Evolutionary conservation across 2,797 vertebrate species (phyloP).

Genomic region (Acanthurus tractus): DNA sequence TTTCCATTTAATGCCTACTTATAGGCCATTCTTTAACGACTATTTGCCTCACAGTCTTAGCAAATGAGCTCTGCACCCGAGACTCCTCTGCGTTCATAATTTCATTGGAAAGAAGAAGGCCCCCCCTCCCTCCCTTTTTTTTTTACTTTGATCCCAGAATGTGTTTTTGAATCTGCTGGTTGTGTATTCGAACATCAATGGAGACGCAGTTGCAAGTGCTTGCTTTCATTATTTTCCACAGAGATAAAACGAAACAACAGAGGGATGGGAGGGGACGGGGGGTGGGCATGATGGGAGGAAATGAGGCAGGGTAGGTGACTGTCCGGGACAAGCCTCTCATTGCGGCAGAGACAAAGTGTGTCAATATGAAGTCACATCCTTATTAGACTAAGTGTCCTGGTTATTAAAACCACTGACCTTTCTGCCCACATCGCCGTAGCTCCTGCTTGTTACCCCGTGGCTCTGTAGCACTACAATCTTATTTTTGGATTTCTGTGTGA

Average conservation of each 20-base stretch:
- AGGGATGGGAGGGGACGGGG: conserved; percentile 72
- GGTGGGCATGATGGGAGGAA: conserved; percentile 47
- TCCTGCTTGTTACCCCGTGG: conserved; percentile 29
- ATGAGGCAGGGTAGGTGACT: conserved; percentile 67
- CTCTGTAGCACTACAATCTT: conserved; percentile 38
- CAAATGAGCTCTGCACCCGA: conserved; percentile 89
- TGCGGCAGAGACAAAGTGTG: conserved; percentile 85
- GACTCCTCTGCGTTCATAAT: conserved; percentile 86
- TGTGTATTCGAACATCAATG: conserved; percentile 96
- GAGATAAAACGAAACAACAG: conserved; percentile 90
- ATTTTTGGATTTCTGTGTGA: conserved; percentile 29
- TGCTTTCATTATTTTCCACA: conserved; percentile 95
- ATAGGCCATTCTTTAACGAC: conserved; percentile 86
- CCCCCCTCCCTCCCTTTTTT: conserved; percentile 54
- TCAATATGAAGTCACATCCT: conserved; percentile 83
- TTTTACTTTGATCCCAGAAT: conserved; percentile 93
- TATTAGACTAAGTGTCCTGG: conserved; percentile 85
- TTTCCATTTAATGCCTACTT: conserved; percentile 86
- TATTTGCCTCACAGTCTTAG: conserved; percentile 89
- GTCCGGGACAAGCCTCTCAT: conserved; percentile 72
- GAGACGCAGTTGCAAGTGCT: conserved; percentile 90
- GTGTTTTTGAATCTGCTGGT: conserved; percentile 92
- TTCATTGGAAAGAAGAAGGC: conserved; percentile 89
- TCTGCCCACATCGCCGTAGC: conserved; percentile 6
- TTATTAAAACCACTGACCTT: conserved; percentile 82